Evolutionary conservation across 1,140 invertebrate genomes (phyloP).

Genomic region (Hypsibius dujardini): DNA sequence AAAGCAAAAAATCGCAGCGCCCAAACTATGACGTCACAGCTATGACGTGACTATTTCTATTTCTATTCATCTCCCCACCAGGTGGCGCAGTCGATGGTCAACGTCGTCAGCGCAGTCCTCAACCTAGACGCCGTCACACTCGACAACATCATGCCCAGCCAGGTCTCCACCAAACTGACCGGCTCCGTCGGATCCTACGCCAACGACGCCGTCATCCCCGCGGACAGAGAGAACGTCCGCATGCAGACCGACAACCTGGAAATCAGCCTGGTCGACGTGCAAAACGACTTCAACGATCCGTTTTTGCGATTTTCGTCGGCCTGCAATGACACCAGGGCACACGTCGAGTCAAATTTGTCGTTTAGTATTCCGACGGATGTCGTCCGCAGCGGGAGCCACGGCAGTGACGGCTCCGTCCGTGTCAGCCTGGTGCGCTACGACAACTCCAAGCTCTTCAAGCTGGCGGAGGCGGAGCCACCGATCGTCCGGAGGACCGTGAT

Average conservation of each 20-base stretch:
- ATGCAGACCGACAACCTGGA: background rate
- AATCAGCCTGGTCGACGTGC: constrained; percentile 25
- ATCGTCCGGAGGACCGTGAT: constrained; percentile 19
- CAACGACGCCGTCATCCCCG: background rate
- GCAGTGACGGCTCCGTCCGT: constrained; percentile 23
- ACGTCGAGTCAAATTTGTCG: constrained; percentile 10
- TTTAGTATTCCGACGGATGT: constrained; percentile 24
- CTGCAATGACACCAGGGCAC: constrained; percentile 25
- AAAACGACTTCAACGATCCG: constrained; percentile 26
- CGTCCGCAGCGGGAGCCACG: constrained; percentile 20
- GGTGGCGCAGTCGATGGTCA: constrained; percentile 29
- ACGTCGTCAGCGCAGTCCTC: constrained; percentile 31
- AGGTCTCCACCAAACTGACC: constrained; percentile 13
- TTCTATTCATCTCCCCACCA: constrained; percentile 17
- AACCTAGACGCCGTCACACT: constrained; percentile 28
- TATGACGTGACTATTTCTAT: too few species aligned
- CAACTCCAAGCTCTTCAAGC: constrained; percentile 27
- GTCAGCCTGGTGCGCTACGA: constrained; percentile 26
- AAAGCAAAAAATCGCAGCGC: too few species aligned
- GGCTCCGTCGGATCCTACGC: background rate
- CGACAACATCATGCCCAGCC: constrained; percentile 22
- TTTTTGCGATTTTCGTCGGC: constrained; percentile 25
- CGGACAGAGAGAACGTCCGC: background rate
- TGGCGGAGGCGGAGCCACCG: constrained; percentile 18
- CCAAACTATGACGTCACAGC: too few species aligned